Base-by-base conservation (phyloP, 2,113 vertebrate species). In the Rhea americana region DNA sequence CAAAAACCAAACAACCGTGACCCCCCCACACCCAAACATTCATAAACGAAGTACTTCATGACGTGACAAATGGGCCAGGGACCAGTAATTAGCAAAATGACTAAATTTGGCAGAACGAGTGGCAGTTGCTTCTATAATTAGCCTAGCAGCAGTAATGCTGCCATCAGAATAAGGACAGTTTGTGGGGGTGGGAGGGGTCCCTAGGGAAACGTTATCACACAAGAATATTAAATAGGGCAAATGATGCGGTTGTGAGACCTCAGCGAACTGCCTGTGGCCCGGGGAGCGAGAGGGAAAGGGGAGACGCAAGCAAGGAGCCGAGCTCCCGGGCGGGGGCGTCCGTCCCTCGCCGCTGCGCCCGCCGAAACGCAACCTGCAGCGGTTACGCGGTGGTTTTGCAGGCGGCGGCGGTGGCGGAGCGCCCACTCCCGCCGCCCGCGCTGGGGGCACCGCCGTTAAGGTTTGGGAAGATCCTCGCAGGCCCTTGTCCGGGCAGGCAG, bases 201-300 rank as follows among this genome's bases (percentile, higher is more conserved):
- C 6, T 35, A 58, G 41, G 39, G 32, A 17, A 7, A 3, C 2
- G 30, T 0, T 9, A 9, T 2, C 4, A 0, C 25, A 0, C 73
- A 19, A 21, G 19, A 19, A 7, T 3, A 12, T 32, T 14, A 0
- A 32, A 21, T 12, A 3, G 48, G 28, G 21, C 18, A 4, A 45
- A 2, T 0, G 21, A 2, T 4, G 25, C 14, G 4, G 39, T 67
- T 5, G 61, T 2, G 19, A 22, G 5, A 35, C 35, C 35, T 35
- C 35, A 35, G 35, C 35, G 35, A 35, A 35, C 35, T 35, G 35
- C 35, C 35, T 35, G 35, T 35, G 35, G 35, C 35, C 35, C 35
- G 37, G 45, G 16, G 45, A 45, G 45, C 45, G 45, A 45, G 45
- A 14, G 15, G 45, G 16, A 14, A 45, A 45, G 16, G 43, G 13